Evolutionary conservation across 1,140 invertebrate genomes (phyloP).

Genomic region (Lysiphlebus fabarum): DNA sequence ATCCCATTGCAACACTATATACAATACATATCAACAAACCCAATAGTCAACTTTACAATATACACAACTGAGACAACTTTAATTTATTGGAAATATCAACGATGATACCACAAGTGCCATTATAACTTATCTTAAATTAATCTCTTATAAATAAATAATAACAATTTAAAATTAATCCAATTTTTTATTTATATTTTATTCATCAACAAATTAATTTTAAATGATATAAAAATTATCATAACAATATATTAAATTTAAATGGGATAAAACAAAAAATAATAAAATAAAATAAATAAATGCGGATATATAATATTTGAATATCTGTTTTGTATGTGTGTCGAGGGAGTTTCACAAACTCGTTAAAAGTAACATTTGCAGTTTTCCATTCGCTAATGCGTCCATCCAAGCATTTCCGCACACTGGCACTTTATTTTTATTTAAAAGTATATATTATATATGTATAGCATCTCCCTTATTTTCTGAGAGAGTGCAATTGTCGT

Average conservation of each 20-base stretch:
- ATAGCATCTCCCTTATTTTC: neutral
- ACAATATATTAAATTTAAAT: neutral
- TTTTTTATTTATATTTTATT: conserved; percentile 7
- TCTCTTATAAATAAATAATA: too few species aligned
- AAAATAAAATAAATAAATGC: too few species aligned
- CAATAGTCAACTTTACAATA: too few species aligned
- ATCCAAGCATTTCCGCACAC: conserved; percentile 36
- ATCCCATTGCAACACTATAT: neutral
- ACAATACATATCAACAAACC: too few species aligned
- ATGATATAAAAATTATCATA: conserved; percentile 12
- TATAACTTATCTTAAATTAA: too few species aligned
- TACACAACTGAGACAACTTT: too few species aligned
- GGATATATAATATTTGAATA: neutral
- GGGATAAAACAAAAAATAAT: neutral
- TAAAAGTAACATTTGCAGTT: conserved; percentile 41
- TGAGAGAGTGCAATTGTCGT: neutral
- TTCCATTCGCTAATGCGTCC: conserved; percentile 51
- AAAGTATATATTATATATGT: conserved; percentile 33
- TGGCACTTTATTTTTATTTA: conserved; percentile 55
- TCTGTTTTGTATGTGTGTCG: conserved; percentile 9
- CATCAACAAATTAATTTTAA: conserved; percentile 3
- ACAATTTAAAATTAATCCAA: neutral
- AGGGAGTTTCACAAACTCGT: conserved; percentile 33
- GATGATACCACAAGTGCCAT: too few species aligned
- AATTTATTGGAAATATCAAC: too few species aligned